Evolutionary conservation across 1,140 invertebrate species (phyloP), one percentile per base, ranked within the genome.

Genomic region (Colletes latitarsis): DNA sequence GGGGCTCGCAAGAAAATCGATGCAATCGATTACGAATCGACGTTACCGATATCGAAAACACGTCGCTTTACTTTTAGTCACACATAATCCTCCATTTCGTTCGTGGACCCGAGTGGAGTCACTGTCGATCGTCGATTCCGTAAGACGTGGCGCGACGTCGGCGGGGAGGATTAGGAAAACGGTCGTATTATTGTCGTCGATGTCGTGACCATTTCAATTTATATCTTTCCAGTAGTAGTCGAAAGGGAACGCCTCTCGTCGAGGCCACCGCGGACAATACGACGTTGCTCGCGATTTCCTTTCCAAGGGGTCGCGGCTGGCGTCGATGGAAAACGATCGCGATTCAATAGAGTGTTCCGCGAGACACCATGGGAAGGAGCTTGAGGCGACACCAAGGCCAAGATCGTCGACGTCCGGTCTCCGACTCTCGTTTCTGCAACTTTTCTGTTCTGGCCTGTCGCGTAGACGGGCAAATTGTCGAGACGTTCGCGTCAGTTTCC

Each of bases 181-280:
- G 55, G 39, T 4, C n/a, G 21, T 9, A 71, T 58, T 0, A 30
- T 57, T 49, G 55, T 46, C 17, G 76, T 14, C 69, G 77, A 83
- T 86, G 69, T 78, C 84, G 85, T 86, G 84, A 87, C 84, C 17
- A 73, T 84, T 81, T 86, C 81, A 86, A 87, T 87, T 82, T 77
- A 53, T 15, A 1, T 30, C 30, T 63, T 17, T 63, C 60, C 14
- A 41, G 60, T 6, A 17, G 60, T 43, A 66, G 46, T 19, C 58
- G 55, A 70, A 17, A 70, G 19, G 21, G 19, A 72, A 15, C n/a
- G 60, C 1, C 8, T 41, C 12, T n/a, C 30, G 55, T 52, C n/a
- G 49, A 52, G 49, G 41, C 49, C 67, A 21, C 15, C 1, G 15
- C 17, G 30, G 30, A 30, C 30, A 30, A 30, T 46, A 46, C 43